Evolutionary conservation across 53 echinoderm and acorn worm species (phyloP), one percentile per base, ranked within the genome.

Genomic region (Pentamera pediparva): DNA sequence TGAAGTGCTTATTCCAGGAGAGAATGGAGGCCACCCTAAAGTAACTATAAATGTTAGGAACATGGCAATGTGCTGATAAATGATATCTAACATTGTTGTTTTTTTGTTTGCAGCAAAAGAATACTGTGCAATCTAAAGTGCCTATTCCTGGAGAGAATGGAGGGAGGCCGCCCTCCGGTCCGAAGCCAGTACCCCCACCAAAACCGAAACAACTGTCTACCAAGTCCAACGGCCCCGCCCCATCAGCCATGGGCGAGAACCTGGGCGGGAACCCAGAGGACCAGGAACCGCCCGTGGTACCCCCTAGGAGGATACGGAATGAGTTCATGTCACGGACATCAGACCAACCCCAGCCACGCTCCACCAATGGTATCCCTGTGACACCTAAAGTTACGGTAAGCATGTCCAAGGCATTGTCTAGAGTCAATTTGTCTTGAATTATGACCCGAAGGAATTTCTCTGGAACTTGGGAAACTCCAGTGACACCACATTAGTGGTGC

Each of bases 301-400:
- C 98, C 11, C 98, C 98, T 19, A 83, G 98, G 74, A 88, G 85
- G 72, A 65, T 83, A 80, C 88, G 83, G 63, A 86, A 88, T 77
- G 88, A 91, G 55, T 98, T 98, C 83, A 65, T 65, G 65, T 29
- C 65, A 41, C 39, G 43, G 65, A 25, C 65, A 2, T 37, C 82
- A 38, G 85, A 88, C 25, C 79, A 78, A 50, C 65, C 65, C 27
- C 80, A 76, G 18, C 71, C 76, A 30, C 74, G 76, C 35, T 54
- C 49, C 6, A 80, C 88, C 49, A 91, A 91, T 60, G 91, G 98
- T 12, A 78, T 98, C 62, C 91, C 91, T 7, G 79, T 84, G 28
- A 98, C 98, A 30, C 98, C 98, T n/a, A 91, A 98, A 83, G 98
- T 98, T 41, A 82, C 90, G 32, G 98, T 98, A 67, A 88, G 90